A percentile compares a stretch with the other conserved stretches of the same genome.
phyloP scores from a whole-genome alignment of 2,113 vertebrate genomes.

The Eptatretus burgeri region DNA sequence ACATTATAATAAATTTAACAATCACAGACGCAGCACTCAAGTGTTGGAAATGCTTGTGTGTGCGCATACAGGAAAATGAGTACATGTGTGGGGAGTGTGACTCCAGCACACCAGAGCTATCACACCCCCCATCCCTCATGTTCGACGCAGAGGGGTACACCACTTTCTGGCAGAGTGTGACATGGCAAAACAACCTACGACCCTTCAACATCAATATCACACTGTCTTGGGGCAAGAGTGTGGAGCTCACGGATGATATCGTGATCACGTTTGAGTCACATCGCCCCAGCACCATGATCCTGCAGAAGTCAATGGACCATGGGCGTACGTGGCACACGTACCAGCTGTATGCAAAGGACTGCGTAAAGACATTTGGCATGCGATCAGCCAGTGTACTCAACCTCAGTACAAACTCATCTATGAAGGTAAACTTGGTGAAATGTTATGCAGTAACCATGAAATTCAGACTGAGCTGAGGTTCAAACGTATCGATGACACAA shows the following conservation, averaged over 20 bases:
- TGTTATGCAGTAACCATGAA: no score
- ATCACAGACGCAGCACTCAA: no score
- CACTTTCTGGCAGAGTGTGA: conserved; percentile 91
- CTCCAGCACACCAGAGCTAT: background rate
- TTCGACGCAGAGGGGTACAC: conserved; percentile 30
- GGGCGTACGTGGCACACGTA: conserved; percentile 85
- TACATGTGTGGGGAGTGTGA: background rate
- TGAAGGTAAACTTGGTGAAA: no score
- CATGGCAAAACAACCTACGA: conserved; percentile 63
- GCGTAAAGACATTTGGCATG: conserved; percentile 65
- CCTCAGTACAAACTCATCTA: conserved; percentile 14
- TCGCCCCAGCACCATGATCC: conserved; percentile 62
- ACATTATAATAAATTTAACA: no score
- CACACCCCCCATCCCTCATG: background rate
- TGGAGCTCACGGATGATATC: conserved; percentile 66
- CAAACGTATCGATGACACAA: no score
- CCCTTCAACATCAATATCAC: conserved; percentile 79
- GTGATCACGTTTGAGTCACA: conserved; percentile 79
- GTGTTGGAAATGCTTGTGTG: no score
- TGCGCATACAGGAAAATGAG: conserved; percentile 18
- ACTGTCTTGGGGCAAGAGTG: conserved; percentile 79
- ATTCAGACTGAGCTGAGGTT: no score
- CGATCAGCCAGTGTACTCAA: conserved; percentile 33
- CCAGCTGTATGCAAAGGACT: conserved; percentile 82
- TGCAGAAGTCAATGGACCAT: conserved; percentile 78